phyloP scores from a whole-genome alignment of 23 tunicate genomes.

The Ciona savignyi region DNA sequence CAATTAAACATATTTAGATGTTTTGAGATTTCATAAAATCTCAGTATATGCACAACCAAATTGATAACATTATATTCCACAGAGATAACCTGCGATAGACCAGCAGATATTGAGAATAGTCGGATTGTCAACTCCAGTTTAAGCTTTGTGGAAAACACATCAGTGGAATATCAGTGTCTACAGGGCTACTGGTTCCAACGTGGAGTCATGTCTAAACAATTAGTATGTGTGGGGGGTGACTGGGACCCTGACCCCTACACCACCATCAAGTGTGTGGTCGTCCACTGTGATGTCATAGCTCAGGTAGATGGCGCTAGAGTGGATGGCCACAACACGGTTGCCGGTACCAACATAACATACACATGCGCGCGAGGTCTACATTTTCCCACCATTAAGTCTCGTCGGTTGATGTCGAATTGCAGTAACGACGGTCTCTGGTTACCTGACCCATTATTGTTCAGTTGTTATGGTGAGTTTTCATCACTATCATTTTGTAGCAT shows the following conservation, averaged over 20 bases:
- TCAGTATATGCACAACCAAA: no score
- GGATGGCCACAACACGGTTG: constrained; percentile 35
- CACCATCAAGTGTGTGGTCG: constrained; percentile 17
- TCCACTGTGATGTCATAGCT: constrained; percentile 42
- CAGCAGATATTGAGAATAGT: no score
- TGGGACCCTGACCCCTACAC: constrained; percentile 66
- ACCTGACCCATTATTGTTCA: constrained; percentile 31
- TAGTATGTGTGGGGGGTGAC: constrained; percentile 23
- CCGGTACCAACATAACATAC: constrained; percentile 25
- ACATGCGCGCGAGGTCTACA: constrained; percentile 68
- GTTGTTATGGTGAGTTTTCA: constrained; percentile 49
- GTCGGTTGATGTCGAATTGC: constrained; percentile 31
- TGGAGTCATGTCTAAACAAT: constrained; percentile 27
- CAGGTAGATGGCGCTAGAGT: constrained; percentile 45
- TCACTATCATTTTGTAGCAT: no score
- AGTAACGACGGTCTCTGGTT: constrained; percentile 40
- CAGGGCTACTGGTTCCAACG: constrained; percentile 28
- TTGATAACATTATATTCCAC: no score
- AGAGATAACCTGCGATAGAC: no score
- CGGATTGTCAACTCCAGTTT: no score
- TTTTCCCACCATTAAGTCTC: constrained; percentile 14
- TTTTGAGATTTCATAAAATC: no score
- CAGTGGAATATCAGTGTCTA: constrained; percentile 44
- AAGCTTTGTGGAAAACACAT: no score
- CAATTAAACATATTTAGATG: no score